Conservation (phyloP, 2,888 invertebrate species). For the Ceratothoa steindachneri region DNA sequence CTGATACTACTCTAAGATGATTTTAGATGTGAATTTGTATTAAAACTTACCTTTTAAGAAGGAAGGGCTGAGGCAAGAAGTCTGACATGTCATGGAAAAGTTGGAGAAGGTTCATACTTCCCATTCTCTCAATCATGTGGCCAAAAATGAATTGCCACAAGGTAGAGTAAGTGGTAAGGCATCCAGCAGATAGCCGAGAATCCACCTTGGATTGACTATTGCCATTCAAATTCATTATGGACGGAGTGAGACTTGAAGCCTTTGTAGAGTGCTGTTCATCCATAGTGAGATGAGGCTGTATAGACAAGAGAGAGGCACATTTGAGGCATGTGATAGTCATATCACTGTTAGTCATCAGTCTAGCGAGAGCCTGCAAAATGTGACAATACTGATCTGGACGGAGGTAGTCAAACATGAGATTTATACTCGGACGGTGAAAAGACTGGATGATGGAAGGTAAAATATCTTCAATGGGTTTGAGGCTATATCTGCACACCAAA, state of each 20-base stretch:
- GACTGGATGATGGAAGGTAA: conserved; percentile 1
- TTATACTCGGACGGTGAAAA: background rate
- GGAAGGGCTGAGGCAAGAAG: background rate
- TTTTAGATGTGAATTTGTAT: no score
- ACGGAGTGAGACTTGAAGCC: no score
- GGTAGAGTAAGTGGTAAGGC: background rate
- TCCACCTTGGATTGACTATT: no score
- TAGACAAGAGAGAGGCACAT: background rate
- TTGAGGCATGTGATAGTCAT: background rate
- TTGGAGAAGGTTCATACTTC: background rate
- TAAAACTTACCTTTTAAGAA: background rate
- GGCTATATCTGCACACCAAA: background rate
- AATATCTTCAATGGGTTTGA: background rate
- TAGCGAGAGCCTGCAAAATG: background rate
- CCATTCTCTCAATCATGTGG: background rate
- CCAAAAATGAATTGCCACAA: background rate
- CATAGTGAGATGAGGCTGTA: background rate
- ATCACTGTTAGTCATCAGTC: background rate
- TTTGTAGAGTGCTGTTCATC: no score
- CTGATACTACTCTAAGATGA: no score
- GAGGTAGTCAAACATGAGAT: background rate
- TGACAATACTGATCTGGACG: background rate
- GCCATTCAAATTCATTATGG: no score
- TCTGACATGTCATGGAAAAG: background rate
- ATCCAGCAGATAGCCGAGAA: no score